These are phyloP conservation scores for Orycteropus afer DNA, from an alignment of 2,113 vertebrate species.

Conservation along the genomic window DNA sequence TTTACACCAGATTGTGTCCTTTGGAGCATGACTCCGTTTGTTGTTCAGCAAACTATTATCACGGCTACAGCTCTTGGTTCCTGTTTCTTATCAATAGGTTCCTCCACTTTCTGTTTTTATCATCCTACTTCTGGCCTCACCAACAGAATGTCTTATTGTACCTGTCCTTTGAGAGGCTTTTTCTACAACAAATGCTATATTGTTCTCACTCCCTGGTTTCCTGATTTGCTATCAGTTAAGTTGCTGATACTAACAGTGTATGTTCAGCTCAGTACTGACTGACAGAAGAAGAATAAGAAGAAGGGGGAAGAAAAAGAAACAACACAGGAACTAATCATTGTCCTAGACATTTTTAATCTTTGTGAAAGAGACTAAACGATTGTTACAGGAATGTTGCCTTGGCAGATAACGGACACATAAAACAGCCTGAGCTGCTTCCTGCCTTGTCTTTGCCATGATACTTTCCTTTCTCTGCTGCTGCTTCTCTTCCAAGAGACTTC, in stretches of 20 bases:
- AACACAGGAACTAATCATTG: not conserved
- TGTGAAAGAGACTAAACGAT: not conserved
- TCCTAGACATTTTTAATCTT: conserved; percentile 9
- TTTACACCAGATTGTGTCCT: not conserved
- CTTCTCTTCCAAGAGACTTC: conserved; percentile 22
- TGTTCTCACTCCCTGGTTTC: conserved; percentile 62
- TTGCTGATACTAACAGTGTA: conserved; percentile 30
- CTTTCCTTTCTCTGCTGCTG: not conserved
- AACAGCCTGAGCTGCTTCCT: not conserved
- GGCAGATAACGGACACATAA: not conserved
- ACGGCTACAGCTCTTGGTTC: conserved; percentile 26
- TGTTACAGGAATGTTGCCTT: not conserved
- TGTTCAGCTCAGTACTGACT: conserved; percentile 1
- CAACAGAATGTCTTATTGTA: conserved; percentile 66
- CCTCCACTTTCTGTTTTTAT: conserved; percentile 57
- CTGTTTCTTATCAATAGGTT: conserved; percentile 54
- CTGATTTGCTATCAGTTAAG: conserved; percentile 60
- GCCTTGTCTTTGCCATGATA: not conserved
- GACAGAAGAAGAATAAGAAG: not conserved
- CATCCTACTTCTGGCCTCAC: conserved; percentile 21
- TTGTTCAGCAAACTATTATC: conserved; percentile 1
- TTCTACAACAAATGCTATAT: conserved; percentile 56
- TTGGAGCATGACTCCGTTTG: not conserved
- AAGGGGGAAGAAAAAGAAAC: not conserved
- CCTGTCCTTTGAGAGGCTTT: conserved; percentile 56